Evolutionary conservation across 2,888 invertebrate genomes (phyloP).

Genomic region (Caradrina clavipalpis): DNA sequence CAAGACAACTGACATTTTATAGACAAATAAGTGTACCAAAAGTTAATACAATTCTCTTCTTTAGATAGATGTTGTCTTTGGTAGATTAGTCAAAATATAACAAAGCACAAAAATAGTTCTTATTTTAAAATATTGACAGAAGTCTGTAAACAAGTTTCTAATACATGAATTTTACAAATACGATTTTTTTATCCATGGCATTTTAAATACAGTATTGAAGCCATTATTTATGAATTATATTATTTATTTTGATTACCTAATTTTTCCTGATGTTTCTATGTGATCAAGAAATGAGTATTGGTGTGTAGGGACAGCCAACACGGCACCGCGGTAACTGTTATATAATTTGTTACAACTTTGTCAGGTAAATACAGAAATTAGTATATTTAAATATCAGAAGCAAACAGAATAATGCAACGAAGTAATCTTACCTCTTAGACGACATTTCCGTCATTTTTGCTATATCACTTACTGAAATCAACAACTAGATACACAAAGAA

Average conservation of each 20-base stretch:
- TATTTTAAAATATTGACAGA: conserved; percentile 63
- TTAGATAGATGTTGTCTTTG: conserved; percentile 54
- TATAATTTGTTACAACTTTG: conserved; percentile 40
- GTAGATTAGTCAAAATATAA: conserved; percentile 46
- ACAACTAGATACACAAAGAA: conserved; percentile 67
- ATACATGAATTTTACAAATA: conserved; percentile 7
- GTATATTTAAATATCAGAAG: background rate
- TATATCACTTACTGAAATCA: conserved; percentile 72
- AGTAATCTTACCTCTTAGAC: conserved; percentile 85
- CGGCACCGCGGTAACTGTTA: conserved; percentile 34
- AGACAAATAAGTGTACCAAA: background rate
- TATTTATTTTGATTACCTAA: background rate
- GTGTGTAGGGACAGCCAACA: conserved; percentile 25
- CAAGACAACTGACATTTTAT: background rate
- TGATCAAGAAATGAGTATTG: conserved; percentile 21
- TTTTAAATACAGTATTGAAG: background rate
- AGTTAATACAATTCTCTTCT: conserved; percentile 7
- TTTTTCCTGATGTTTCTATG: conserved; percentile 21
- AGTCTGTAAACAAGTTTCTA: conserved; percentile 55
- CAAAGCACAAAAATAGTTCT: conserved; percentile 50
- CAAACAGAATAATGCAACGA: conserved; percentile 18
- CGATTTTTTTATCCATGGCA: conserved; percentile 18
- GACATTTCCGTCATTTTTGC: conserved; percentile 88
- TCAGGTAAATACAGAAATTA: conserved; percentile 46
- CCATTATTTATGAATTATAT: background rate